Percentiles rank a stretch among this genome's conserved stretches.
Evolutionary conservation across 2,888 invertebrate species (phyloP).

Genomic region (Caenorhabditis sinica): DNA sequence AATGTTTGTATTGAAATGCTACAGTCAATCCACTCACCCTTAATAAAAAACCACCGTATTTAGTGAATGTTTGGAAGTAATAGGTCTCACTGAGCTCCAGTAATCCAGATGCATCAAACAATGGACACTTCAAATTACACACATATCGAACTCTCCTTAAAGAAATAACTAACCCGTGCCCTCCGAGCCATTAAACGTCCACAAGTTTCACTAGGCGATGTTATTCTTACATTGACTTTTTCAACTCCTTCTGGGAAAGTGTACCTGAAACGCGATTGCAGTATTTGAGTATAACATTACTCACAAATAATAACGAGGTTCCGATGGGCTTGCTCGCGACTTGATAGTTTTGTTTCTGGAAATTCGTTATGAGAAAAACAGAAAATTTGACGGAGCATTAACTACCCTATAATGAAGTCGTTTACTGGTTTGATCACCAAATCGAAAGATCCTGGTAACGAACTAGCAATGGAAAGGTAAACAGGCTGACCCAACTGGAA

Average conservation of each 20-base stretch:
- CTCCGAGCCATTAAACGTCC: conserved; percentile 1
- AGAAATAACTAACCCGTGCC: conserved; percentile 5
- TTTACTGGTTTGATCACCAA: conserved; percentile 1
- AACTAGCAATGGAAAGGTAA: conserved; percentile 15
- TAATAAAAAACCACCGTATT: conserved; percentile 16
- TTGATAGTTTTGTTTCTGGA: no score
- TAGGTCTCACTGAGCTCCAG: background rate
- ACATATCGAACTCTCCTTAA: background rate
- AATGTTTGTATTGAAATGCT: background rate
- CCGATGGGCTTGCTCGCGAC: no score
- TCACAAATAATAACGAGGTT: no score
- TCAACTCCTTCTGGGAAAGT: no score
- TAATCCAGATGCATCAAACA: conserved; percentile 19
- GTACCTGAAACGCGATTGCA: no score
- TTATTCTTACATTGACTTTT: no score
- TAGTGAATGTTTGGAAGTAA: conserved; percentile 31
- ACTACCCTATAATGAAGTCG: conserved; percentile 18
- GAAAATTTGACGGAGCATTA: no score
- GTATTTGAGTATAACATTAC: no score
- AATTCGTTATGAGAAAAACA: no score
- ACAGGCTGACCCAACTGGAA: conserved; percentile 28
- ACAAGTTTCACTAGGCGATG: no score
- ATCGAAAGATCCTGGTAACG: background rate
- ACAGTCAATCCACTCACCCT: conserved; percentile 1
- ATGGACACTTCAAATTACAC: background rate